Evolutionary conservation across 2,113 vertebrate genomes (phyloP).

Genomic region (Polypterus bichir): DNA sequence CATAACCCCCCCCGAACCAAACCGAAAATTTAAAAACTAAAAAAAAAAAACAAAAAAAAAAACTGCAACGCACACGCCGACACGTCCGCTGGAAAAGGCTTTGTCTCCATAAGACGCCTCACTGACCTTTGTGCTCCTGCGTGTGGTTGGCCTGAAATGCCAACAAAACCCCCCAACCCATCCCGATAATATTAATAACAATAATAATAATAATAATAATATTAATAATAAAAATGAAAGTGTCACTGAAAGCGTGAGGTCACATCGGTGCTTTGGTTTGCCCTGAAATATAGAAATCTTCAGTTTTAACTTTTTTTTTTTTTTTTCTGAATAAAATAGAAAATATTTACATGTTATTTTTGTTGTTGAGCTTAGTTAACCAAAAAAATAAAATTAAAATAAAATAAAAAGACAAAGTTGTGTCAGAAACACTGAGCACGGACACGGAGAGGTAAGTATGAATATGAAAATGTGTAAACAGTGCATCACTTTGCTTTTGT

Average conservation of each 20-base stretch:
- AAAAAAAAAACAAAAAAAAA: no score
- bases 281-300: conserved; percentile 24
- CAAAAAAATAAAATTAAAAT: conserved; percentile 38
- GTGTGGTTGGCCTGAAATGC: conserved; percentile 5
- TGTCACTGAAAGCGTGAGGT: conserved; percentile 36
- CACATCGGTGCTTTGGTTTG: conserved; percentile 28
- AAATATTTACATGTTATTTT: conserved; percentile 31
- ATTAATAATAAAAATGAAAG: conserved; percentile 1
- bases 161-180: conserved; percentile 3
- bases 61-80: neutral
- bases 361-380: conserved; percentile 34
- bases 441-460: conserved; percentile 33
- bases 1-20: no score
- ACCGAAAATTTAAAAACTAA: no score
- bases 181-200: conserved; percentile 3
- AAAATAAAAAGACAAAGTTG: conserved; percentile 21
- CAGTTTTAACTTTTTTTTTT: conserved; percentile 26
- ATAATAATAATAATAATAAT: conserved; percentile 3
- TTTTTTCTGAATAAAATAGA: conserved; percentile 46
- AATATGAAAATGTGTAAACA: conserved; percentile 47
- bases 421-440: conserved; percentile 27
- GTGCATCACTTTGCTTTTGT: conserved; percentile 45
- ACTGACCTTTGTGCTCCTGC: neutral
- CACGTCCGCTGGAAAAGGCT: neutral
- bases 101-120: neutral